Conservation (phyloP, 2,113 vertebrate species). For the Crotalus horridus region DNA sequence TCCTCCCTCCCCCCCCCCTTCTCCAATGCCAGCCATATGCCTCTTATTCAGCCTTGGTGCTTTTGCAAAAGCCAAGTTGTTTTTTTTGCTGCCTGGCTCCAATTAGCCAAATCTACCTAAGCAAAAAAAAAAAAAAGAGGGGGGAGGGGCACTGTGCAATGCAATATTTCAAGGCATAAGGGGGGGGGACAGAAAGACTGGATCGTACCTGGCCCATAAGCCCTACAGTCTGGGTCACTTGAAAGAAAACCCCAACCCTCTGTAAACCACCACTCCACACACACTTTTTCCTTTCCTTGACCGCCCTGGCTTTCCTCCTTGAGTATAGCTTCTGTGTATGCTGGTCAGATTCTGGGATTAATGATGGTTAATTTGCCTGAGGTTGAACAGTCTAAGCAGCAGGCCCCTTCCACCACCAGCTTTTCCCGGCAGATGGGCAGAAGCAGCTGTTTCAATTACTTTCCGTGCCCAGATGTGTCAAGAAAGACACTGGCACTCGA, state of each 20-base stretch:
- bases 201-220: background rate
- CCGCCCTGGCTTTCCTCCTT: slow-evolving; percentile 71
- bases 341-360: slow-evolving; percentile 99
- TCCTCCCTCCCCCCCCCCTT: slow-evolving; percentile 5
- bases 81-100: slow-evolving; percentile 60
- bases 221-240: background rate
- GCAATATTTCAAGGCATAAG: background rate
- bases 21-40: slow-evolving; percentile 51
- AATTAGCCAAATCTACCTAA: slow-evolving; percentile 50
- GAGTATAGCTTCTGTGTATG: slow-evolving; percentile 91
- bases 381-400: slow-evolving; percentile 87
- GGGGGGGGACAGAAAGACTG: slow-evolving; percentile 1
- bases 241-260: background rate
- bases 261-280: background rate
- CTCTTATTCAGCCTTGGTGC: slow-evolving; percentile 45
- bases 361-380: slow-evolving; percentile 99
- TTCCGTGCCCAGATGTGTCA: slow-evolving; percentile 99
- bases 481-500: slow-evolving; percentile 93
- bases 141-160: background rate
- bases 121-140: background rate
- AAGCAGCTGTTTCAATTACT: slow-evolving; percentile 99
- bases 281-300: background rate
- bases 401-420: slow-evolving; percentile 79
- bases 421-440: slow-evolving; percentile 97
- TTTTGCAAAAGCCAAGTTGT: slow-evolving; percentile 39